Conservation (phyloP, 2,113 vertebrate species). For the Aepyceros melampus region DNA sequence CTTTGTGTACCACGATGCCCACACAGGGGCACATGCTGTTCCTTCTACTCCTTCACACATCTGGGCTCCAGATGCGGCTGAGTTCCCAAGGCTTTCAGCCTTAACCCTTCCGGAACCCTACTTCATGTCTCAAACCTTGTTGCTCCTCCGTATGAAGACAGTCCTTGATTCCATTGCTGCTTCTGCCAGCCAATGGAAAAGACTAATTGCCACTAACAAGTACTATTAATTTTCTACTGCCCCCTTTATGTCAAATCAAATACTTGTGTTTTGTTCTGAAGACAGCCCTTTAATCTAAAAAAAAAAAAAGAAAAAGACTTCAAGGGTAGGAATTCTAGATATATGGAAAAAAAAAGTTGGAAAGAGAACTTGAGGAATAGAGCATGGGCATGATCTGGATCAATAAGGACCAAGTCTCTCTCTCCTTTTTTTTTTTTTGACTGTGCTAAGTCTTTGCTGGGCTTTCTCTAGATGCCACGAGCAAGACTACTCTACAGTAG, state of each 20-base stretch:
- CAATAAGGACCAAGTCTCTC: not conserved
- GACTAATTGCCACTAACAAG: not conserved
- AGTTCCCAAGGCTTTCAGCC: not conserved
- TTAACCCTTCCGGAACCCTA: not conserved
- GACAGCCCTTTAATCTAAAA: not conserved
- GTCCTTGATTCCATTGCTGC: not conserved
- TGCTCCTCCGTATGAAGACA: not conserved
- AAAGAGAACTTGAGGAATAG: not conserved
- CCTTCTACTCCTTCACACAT: not conserved
- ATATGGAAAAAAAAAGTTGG: not conserved
- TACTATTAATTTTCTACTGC: not conserved
- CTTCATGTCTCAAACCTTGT: not conserved
- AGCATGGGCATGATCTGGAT: not conserved
- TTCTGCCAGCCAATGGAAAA: not conserved
- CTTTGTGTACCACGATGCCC: not conserved
- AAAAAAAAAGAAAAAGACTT: not conserved
- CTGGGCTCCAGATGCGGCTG: not conserved
- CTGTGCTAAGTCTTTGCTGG: not conserved
- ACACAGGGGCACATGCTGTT: too few species aligned
- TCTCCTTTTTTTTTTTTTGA: not conserved
- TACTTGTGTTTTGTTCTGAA: not conserved
- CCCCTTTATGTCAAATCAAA: not conserved
- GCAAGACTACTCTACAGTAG: not conserved
- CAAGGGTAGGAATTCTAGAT: not conserved
- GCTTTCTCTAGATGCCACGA: fast-evolving